Percentiles rank a stretch among this genome's conserved stretches.
These are phyloP conservation scores for Drosophila setosimentum DNA, from an alignment of 2,888 invertebrate genomes.

Conservation along the genomic window DNA sequence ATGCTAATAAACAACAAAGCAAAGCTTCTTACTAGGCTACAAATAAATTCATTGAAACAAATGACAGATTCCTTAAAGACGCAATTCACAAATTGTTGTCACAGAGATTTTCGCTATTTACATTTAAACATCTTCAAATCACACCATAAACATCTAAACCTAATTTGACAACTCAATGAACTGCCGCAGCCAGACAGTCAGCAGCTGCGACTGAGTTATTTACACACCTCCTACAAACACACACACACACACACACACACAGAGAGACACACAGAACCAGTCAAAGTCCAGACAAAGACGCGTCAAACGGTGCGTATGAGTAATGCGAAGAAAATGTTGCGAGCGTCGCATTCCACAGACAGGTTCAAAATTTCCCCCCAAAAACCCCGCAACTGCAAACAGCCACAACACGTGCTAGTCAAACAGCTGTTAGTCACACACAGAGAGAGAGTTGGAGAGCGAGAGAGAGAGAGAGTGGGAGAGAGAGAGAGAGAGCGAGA, in stretches of 20 bases:
- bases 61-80: neutral
- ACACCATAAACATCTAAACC: neutral
- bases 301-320: slow-evolving; percentile 70
- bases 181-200: slow-evolving; percentile 20
- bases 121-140: neutral
- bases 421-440: slow-evolving; percentile 43
- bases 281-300: slow-evolving; percentile 38
- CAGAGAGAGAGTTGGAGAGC: neutral
- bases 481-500: neutral
- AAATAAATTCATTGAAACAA: neutral
- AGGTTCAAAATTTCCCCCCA: slow-evolving; percentile 1
- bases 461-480: neutral
- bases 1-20: too few relatives aligned
- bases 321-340: slow-evolving; percentile 44
- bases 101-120: neutral
- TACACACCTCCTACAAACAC: neutral
- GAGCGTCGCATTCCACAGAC: slow-evolving; percentile 50
- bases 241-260: slow-evolving; percentile 3
- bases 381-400: neutral
- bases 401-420: slow-evolving; percentile 45
- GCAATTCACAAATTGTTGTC: neutral
- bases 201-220: slow-evolving; percentile 10
- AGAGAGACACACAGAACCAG: neutral
- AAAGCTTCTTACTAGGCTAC: too few relatives aligned
- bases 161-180: slow-evolving; percentile 17